Base-by-base conservation (phyloP, 2,113 vertebrate genomes). In the Rhea pennata region DNA sequence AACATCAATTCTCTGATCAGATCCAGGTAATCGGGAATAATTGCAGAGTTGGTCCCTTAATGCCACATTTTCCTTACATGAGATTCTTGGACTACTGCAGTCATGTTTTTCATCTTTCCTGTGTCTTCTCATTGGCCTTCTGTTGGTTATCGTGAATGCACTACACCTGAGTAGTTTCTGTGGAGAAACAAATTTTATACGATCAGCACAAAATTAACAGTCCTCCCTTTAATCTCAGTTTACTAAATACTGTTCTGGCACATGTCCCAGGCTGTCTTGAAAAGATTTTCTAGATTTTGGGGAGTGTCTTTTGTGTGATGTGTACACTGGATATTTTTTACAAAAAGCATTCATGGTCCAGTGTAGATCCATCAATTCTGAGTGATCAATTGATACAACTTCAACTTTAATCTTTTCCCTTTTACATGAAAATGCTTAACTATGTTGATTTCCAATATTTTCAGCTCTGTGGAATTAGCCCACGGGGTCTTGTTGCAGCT, bases 51-150 rank as follows among this genome's bases (percentile, higher is more conserved):
- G 17, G 22, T 74, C 58, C 84, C 36, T 54, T 54, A 61, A n/a
- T 10, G 7, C 66, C 64, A 20, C 1, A 0, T 76, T 96, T 94
- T 82, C 72, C 72, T 92, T 79, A 69, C 48, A 19, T 72, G 88
- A 97, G 94, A 97, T 98, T 98, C 98, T 98, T 98, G 98, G 98
- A 98, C 98, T 97, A 64, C 98, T 97, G 98, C 97, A 56, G 85
- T 97, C 95, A 90, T 91, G 80, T 91, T 91, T 94, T n/a, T 53
- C 96, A 95, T 95, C 87, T 71, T 85, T 94, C 88, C 88, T 36
- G 1, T 95, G 96, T 98, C 94, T 97, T 82, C 92, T 97, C 97
- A 98, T 97, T 79, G 93, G 87, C 96, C 94, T 92, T 85, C 92
- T n/a, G 6, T 77, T 64, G 92, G 93, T 97, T 93, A 42, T 96